Base-by-base conservation (phyloP, 2,888 invertebrate species). In the Lasioglossum zephyrum region DNA sequence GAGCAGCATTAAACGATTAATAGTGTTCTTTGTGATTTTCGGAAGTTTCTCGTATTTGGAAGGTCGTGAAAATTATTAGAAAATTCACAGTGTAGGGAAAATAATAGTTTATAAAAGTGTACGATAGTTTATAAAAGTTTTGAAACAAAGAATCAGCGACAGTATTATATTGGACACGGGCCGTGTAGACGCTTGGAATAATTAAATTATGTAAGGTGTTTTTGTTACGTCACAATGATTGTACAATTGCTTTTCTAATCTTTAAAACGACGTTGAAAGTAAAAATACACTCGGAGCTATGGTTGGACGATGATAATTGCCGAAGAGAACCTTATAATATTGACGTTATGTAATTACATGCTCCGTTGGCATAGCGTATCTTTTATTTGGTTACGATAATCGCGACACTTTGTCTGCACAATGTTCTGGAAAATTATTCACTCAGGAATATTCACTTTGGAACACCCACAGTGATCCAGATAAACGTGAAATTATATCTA, bases 171-270 rank as follows among this genome's bases (percentile, higher is more conserved):
- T 39, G 22, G 44, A 16, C 16, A 72, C n/a, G n/a, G 5, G 0
- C 41, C 13, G 44, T 13, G 44, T 2, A 16, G 26, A 72, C 5
- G 39, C 44, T 72, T n/a, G n/a, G 39, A 41, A 72, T 44, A 41
- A 44, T 72, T 11, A 44, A 72, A 72, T 44, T 44, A 44, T 41
- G 44, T 39, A 39, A 69, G 36, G 22, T 69, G 22, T 69, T 69
- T 69, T 69, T 41, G 39, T 69, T 69, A 69, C 69, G 69, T 69
- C 69, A 69, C 39, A 11, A 22, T 69, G 39, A 69, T 69, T 36
- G 39, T 69, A 39, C 69, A 39, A 69, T 69, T 39, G 36, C 69
- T 36, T 66, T 66, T 41, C 39, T 39, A 39, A 69, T 39, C 36
- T 39, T 39, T 39, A 36, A 22, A 22, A 69, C 22, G 39, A 41